These are phyloP conservation scores for Ruditapes philippinarum DNA, from an alignment of 1,140 invertebrate species.

Conservation along the genomic window DNA sequence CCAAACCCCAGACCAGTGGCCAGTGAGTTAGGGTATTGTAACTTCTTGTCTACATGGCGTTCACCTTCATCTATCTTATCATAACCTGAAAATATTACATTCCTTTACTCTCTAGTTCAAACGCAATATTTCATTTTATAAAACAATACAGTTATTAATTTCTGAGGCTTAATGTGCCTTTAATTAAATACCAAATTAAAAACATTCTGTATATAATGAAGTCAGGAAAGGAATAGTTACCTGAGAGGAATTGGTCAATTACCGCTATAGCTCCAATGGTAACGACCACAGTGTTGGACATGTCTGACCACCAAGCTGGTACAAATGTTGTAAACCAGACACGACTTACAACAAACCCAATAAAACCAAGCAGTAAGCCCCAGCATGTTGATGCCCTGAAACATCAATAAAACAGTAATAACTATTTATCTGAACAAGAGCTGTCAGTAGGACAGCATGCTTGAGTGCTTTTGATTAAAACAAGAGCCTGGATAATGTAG, in stretches of 20 bases:
- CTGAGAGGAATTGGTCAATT: slow-evolving; percentile 82
- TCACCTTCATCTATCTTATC: slow-evolving; percentile 53
- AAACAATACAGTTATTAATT: no score
- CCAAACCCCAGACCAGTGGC: slow-evolving; percentile 83
- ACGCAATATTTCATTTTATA: no score
- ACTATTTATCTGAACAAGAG: no score
- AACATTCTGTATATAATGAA: no score
- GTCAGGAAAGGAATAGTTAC: no score
- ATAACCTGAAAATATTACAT: slow-evolving; percentile 60
- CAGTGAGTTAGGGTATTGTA: slow-evolving; percentile 73
- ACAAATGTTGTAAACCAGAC: slow-evolving; percentile 85
- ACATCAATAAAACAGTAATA: no score
- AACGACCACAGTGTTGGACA: slow-evolving; percentile 81
- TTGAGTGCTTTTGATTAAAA: no score
- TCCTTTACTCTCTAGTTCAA: no score
- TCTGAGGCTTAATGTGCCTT: no score
- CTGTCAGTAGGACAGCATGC: no score
- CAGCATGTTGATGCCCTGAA: slow-evolving; percentile 81
- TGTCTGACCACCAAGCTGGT: slow-evolving; percentile 84
- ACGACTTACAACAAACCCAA: slow-evolving; percentile 79
- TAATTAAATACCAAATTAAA: no score
- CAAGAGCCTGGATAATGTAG: no score
- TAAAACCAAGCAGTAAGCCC: slow-evolving; percentile 84
- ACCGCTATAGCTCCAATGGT: slow-evolving; percentile 79
- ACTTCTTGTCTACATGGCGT: neutral